These are phyloP conservation scores for Suillia variegata DNA, from an alignment of 2,888 invertebrate genomes.

Conservation along the genomic window DNA sequence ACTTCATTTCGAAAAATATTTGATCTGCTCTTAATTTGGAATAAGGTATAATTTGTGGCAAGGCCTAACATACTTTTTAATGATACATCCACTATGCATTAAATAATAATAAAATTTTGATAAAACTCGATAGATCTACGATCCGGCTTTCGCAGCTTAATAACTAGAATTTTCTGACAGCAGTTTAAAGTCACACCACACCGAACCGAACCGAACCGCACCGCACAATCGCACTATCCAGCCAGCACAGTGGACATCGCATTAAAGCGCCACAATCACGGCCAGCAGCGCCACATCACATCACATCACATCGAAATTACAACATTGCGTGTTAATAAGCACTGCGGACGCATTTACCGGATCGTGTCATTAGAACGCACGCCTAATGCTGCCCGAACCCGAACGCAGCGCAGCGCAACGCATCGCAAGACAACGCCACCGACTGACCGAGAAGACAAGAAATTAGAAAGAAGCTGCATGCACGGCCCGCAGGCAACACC, in stretches of 20 bases:
- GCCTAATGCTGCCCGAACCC: constrained; percentile 10
- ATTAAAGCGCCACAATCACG: not conserved
- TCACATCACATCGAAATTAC: constrained; percentile 20
- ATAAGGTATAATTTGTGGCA: no score
- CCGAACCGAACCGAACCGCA: no score
- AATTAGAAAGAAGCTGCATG: not conserved
- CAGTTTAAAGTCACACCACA: not conserved
- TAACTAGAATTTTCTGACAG: no score
- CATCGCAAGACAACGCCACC: no score
- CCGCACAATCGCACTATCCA: not conserved
- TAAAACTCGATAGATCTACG: no score
- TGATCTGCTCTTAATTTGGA: no score
- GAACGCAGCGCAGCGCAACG: no score
- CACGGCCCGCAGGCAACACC: constrained; percentile 1
- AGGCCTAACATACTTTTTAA: no score
- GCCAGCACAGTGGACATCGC: not conserved
- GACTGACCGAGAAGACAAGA: not conserved
- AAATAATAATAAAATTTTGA: no score
- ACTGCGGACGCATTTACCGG: constrained; percentile 19
- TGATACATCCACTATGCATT: no score
- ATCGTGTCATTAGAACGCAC: constrained; percentile 23
- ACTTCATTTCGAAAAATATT: no score
- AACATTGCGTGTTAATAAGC: constrained; percentile 22
- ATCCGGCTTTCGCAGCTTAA: no score
- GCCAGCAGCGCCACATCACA: not conserved